phyloP scores from a whole-genome alignment of 2,888 invertebrate genomes.

The Oscheius sp. region DNA sequence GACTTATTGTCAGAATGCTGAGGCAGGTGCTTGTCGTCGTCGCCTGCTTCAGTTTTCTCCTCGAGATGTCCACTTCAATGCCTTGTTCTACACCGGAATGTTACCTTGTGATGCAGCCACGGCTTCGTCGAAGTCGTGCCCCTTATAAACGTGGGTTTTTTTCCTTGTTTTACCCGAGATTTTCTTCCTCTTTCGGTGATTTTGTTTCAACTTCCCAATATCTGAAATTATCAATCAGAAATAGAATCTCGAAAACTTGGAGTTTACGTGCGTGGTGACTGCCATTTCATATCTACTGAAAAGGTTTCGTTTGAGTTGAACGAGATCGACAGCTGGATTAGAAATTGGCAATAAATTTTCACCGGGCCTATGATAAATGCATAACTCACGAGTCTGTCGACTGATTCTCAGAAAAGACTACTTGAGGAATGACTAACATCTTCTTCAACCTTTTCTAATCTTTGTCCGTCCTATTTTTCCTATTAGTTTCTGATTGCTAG shows the following conservation, averaged over 20 bases:
- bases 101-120: background rate
- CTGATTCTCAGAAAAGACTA: too few relatives aligned
- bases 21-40: background rate
- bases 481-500: conserved; percentile 4
- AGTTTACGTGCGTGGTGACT: background rate
- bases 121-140: conserved; percentile 4
- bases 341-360: too few relatives aligned
- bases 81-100: conserved; percentile 20
- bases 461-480: background rate
- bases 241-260: background rate
- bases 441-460: too few relatives aligned
- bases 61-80: background rate
- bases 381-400: background rate
- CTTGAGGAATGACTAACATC: too few relatives aligned
- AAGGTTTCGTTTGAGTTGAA: too few relatives aligned
- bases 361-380: background rate
- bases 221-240: background rate
- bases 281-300: too few relatives aligned
- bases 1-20: background rate
- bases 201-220: background rate
- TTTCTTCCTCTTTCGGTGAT: too few relatives aligned
- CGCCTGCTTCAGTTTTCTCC: conserved; percentile 13
- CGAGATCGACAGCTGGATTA: conserved; percentile 2
- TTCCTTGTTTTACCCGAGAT: too few relatives aligned
- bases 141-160: conserved; percentile 18